Evolutionary conservation across 2,797 vertebrate genomes (phyloP).

Genomic region (Pipistrellus pygmaeus): DNA sequence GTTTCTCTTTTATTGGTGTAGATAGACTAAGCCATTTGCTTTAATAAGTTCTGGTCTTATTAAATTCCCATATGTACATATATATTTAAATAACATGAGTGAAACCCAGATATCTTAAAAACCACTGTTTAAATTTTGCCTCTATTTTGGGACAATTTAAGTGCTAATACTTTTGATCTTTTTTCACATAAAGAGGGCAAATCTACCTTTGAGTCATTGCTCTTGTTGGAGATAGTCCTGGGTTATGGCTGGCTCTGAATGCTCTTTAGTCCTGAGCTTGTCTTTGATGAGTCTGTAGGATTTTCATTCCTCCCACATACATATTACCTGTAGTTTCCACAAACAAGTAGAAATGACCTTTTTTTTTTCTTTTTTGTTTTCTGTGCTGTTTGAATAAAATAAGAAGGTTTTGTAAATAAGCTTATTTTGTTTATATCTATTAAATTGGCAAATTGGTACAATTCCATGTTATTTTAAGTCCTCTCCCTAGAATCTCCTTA

Average conservation of each 20-base stretch:
- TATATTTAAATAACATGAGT: slow-evolving; percentile 7
- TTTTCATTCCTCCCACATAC: slow-evolving; percentile 71
- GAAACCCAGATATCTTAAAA: neutral
- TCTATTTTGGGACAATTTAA: neutral
- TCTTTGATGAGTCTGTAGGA: slow-evolving; percentile 70
- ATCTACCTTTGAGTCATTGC: neutral
- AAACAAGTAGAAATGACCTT: slow-evolving; percentile 66
- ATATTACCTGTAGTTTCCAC: slow-evolving; percentile 51
- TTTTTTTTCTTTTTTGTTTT: neutral
- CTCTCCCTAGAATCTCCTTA: slow-evolving; percentile 49
- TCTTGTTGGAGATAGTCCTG: neutral
- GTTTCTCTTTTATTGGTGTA: too few species aligned
- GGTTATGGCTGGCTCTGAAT: neutral
- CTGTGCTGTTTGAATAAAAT: slow-evolving; percentile 36
- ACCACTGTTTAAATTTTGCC: neutral
- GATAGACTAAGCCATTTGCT: neutral
- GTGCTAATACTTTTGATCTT: neutral
- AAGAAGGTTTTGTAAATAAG: neutral
- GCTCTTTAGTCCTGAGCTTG: slow-evolving; percentile 47
- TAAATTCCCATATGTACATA: neutral
- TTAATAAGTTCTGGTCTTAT: neutral
- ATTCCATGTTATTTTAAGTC: slow-evolving; percentile 60
- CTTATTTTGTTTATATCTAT: slow-evolving; percentile 4
- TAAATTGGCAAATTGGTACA: slow-evolving; percentile 40
- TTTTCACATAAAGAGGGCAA: neutral